phyloP scores from a whole-genome alignment of 2,888 invertebrate genomes.

The Gymnocheta viridis region DNA sequence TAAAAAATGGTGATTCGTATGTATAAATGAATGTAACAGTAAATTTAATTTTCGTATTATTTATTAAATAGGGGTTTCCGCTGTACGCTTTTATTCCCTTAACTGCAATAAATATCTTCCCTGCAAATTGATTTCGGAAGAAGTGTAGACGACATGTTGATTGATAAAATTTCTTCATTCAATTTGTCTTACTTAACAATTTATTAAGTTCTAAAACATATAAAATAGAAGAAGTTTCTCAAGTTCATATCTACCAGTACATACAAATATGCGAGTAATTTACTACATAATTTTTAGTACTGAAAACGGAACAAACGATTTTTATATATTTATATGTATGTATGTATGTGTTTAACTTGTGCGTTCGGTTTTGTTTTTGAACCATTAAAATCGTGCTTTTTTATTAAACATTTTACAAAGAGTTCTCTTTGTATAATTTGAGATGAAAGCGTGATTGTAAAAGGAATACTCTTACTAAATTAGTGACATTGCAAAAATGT shows the following conservation, averaged over 20 bases:
- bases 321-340: too few species aligned
- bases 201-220: background rate
- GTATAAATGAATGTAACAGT: background rate
- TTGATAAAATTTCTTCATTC: conserved; percentile 33
- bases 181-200: conserved; percentile 11
- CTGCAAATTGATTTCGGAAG: conserved; percentile 29
- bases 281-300: too few species aligned
- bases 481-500: background rate
- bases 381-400: background rate
- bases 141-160: conserved; percentile 15
- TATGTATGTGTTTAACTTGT: too few species aligned
- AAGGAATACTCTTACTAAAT: background rate
- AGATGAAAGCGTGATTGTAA: background rate
- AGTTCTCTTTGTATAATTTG: too few species aligned
- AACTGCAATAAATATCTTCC: background rate
- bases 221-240: background rate
- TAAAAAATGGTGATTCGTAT: background rate
- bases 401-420: background rate
- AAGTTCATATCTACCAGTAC: too few species aligned
- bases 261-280: too few species aligned
- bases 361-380: background rate
- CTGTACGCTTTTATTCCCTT: background rate
- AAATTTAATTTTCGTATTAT: background rate
- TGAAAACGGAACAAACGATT: too few species aligned
- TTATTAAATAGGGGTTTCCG: background rate